These are phyloP conservation scores for Eupsilia transversa DNA, from an alignment of 2,888 invertebrate species.

Conservation along the genomic window DNA sequence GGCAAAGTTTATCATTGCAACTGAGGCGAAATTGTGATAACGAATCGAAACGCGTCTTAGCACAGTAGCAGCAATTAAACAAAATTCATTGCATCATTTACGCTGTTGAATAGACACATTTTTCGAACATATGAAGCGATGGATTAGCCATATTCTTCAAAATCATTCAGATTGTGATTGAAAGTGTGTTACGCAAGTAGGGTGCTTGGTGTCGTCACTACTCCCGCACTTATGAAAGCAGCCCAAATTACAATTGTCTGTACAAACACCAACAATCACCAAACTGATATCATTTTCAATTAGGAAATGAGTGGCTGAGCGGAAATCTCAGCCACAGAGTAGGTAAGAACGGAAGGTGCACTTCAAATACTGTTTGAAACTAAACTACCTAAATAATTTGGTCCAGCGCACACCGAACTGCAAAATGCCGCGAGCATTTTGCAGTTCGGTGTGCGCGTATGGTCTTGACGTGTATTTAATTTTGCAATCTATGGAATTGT, in stretches of 20 bases:
- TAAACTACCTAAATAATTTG: background rate
- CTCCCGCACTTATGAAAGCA: background rate
- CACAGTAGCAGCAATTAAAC: too few relatives aligned
- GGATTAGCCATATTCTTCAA: too few relatives aligned
- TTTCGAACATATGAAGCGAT: too few relatives aligned
- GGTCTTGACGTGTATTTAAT: too few relatives aligned
- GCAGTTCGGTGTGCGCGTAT: too few relatives aligned
- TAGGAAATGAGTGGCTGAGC: conserved; percentile 18
- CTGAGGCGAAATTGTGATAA: background rate
- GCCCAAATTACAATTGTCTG: conserved; percentile 15
- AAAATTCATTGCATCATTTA: too few relatives aligned
- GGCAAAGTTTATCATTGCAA: background rate
- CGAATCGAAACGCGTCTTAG: background rate
- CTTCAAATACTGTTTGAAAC: background rate
- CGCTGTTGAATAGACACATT: too few relatives aligned
- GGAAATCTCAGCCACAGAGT: background rate
- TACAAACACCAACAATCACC: conserved; percentile 22
- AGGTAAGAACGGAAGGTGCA: background rate
- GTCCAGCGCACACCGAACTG: too few relatives aligned
- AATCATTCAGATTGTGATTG: too few relatives aligned
- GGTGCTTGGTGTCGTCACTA: background rate
- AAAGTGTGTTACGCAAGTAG: too few relatives aligned
- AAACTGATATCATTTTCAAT: conserved; percentile 38
- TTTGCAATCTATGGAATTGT: too few relatives aligned
- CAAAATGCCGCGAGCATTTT: too few relatives aligned